These are phyloP conservation scores for Drosophila paranaensis DNA, from an alignment of 2,888 invertebrate species.

Conservation along the genomic window DNA sequence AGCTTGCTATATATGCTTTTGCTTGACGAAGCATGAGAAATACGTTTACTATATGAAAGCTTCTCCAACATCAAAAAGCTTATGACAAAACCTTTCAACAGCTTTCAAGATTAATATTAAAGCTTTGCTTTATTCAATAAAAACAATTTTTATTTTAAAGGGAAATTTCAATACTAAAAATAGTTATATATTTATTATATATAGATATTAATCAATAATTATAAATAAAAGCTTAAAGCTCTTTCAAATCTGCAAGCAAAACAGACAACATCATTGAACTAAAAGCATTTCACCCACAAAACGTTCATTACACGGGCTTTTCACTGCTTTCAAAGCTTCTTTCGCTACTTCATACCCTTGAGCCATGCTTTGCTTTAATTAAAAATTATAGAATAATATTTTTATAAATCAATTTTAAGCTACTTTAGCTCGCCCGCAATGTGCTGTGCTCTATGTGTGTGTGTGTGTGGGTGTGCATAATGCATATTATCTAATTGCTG, in stretches of 20 bases:
- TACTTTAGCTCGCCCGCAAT: not conserved
- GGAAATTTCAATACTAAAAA: too few relatives aligned
- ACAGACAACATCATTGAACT: not conserved
- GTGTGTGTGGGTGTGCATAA: not conserved
- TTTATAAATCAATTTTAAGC: conserved; percentile 7
- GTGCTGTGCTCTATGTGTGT: not conserved
- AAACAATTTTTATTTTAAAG: too few relatives aligned
- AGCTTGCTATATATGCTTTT: too few relatives aligned
- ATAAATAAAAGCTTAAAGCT: not conserved
- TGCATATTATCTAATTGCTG: conserved; percentile 16
- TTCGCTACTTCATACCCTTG: too few relatives aligned
- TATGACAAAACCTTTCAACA: not conserved
- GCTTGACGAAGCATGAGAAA: too few relatives aligned
- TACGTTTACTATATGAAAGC: too few relatives aligned
- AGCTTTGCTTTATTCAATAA: too few relatives aligned
- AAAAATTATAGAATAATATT: conserved; percentile 7
- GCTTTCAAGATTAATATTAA: not conserved
- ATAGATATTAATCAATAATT: not conserved
- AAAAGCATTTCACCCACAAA: not conserved
- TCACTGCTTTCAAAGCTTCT: not conserved
- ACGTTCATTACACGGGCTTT: not conserved
- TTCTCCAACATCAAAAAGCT: not conserved
- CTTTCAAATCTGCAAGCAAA: not conserved
- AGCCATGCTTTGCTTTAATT: not conserved
- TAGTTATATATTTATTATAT: not conserved